Conservation (phyloP, 2,888 invertebrate genomes). For the Desoria tigrina region DNA sequence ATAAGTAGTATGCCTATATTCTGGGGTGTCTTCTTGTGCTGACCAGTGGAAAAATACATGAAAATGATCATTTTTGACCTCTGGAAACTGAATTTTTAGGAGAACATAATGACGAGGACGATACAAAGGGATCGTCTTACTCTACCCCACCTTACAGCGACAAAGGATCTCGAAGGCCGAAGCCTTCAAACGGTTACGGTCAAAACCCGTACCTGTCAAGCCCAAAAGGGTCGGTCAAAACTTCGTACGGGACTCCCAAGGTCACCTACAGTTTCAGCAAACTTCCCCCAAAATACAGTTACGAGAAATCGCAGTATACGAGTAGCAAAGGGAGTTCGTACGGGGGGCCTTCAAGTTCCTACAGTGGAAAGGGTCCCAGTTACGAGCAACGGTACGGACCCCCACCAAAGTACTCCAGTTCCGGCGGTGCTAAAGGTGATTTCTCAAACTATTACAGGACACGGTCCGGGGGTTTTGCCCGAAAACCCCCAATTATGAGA, state of each 20-base stretch:
- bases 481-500: too few species aligned
- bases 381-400: not conserved
- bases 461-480: too few species aligned
- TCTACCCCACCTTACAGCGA: not conserved
- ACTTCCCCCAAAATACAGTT: not conserved
- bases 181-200: conserved; percentile 1
- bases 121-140: not conserved
- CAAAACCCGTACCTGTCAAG: conserved; percentile 1
- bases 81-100: not conserved
- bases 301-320: not conserved
- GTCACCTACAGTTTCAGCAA: not conserved
- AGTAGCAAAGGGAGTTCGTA: not conserved
- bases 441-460: too few species aligned
- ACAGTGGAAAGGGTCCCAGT: not conserved
- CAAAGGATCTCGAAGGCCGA: not conserved
- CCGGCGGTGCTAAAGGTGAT: too few species aligned
- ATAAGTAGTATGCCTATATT: too few species aligned
- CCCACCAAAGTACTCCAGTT: not conserved
- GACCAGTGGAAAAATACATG: too few species aligned
- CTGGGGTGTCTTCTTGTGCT: too few species aligned
- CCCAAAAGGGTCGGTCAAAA: not conserved
- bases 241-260: not conserved
- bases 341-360: not conserved
- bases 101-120: not conserved
- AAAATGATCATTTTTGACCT: too few species aligned